Evolutionary conservation across 1,140 invertebrate genomes (phyloP).

Genomic region (Chymomyza costata): DNA sequence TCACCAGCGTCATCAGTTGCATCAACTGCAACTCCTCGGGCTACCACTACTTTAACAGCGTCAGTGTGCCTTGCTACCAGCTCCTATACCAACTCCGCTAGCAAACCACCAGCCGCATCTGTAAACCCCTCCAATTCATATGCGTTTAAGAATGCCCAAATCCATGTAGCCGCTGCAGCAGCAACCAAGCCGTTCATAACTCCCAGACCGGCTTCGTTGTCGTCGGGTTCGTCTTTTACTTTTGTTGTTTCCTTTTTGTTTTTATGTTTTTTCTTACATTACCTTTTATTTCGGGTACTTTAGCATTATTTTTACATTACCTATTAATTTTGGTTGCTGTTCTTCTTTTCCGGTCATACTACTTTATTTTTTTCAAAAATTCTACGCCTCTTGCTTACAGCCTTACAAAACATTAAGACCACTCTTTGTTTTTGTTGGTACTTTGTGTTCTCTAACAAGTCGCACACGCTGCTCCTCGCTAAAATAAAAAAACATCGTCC

Average conservation of each 20-base stretch:
- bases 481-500: no score
- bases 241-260: constrained; percentile 34
- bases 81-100: constrained; percentile 3
- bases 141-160: constrained; percentile 44
- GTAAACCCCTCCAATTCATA: constrained; percentile 32
- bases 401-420: no score
- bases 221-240: constrained; percentile 72
- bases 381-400: no score
- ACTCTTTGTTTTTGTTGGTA: no score
- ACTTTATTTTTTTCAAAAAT: no score
- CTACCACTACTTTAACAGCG: constrained; percentile 29
- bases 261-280: constrained; percentile 3
- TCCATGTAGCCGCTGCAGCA: constrained; percentile 46
- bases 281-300: constrained; percentile 11
- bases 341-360: no score
- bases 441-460: no score
- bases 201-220: constrained; percentile 74
- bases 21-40: constrained; percentile 25
- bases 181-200: constrained; percentile 65
- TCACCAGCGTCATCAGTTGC: constrained; percentile 10
- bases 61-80: constrained; percentile 21
- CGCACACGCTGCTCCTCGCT: no score
- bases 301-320: constrained; percentile 20
- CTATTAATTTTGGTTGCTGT: constrained; percentile 28
- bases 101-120: constrained; percentile 7